Evolutionary conservation across 2,888 invertebrate species (phyloP).

Genomic region (Aricia artaxerxes): DNA sequence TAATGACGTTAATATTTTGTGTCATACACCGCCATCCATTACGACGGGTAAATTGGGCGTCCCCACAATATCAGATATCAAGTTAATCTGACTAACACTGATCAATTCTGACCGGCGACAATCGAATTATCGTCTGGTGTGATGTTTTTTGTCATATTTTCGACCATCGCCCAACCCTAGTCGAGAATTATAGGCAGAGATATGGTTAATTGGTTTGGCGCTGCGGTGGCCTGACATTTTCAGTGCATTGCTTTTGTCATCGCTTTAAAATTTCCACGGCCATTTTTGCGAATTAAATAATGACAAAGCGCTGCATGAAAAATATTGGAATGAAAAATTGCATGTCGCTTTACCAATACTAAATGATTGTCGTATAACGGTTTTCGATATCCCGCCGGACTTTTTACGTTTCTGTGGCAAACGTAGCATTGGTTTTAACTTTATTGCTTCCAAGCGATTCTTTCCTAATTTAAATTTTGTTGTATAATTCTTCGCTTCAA

Average conservation of each 20-base stretch:
- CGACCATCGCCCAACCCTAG: slow-evolving; percentile 54
- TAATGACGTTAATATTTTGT: slow-evolving; percentile 52
- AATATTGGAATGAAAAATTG: slow-evolving; percentile 33
- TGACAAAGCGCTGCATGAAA: slow-evolving; percentile 43
- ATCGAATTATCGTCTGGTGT: slow-evolving; percentile 76
- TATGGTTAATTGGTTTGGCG: slow-evolving; percentile 77
- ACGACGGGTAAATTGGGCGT: slow-evolving; percentile 72
- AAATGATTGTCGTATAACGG: slow-evolving; percentile 21
- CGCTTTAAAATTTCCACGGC: slow-evolving; percentile 65
- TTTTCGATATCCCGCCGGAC: slow-evolving; percentile 7
- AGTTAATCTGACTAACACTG: slow-evolving; percentile 74
- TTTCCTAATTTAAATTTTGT: background rate
- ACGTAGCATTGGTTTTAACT: background rate
- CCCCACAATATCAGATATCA: slow-evolving; percentile 78
- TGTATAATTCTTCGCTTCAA: too few species aligned
- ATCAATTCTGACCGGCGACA: slow-evolving; percentile 72
- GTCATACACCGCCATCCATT: slow-evolving; percentile 68
- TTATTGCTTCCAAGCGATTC: background rate
- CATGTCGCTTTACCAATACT: slow-evolving; percentile 26
- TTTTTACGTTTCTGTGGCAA: background rate
- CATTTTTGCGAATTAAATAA: slow-evolving; percentile 64
- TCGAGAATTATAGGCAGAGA: slow-evolving; percentile 67
- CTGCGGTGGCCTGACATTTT: slow-evolving; percentile 75
- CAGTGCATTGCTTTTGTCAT: slow-evolving; percentile 75
- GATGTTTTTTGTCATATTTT: slow-evolving; percentile 74